Conservation (phyloP, 2,113 vertebrate genomes). For the Pyxicephalus adspersus region DNA sequence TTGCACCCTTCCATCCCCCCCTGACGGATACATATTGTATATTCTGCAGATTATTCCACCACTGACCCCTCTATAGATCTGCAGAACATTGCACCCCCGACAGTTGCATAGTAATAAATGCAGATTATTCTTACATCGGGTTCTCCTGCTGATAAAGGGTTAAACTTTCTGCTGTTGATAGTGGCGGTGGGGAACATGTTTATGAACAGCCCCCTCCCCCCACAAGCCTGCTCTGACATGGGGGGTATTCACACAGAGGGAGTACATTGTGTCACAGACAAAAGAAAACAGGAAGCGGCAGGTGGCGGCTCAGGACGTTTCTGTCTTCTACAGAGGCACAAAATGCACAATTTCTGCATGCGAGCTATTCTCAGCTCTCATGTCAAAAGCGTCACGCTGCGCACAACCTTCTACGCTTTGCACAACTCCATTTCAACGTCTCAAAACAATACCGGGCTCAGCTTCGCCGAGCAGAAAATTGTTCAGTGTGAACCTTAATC, state of each 20-base stretch:
- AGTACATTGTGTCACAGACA: slow-evolving; percentile 6
- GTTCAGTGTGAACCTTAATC: background rate
- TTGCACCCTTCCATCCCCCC: too few relatives aligned
- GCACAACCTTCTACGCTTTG: too few relatives aligned
- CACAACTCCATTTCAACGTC: background rate
- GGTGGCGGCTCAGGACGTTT: background rate
- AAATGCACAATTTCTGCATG: background rate
- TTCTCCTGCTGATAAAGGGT: too few relatives aligned
- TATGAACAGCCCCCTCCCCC: background rate
- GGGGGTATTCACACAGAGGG: background rate
- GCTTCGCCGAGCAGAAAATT: too few relatives aligned
- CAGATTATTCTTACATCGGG: too few relatives aligned
- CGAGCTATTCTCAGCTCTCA: background rate
- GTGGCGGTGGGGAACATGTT: background rate
- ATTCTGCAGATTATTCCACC: too few relatives aligned
- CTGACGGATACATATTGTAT: too few relatives aligned
- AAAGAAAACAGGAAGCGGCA: background rate
- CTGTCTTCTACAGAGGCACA: background rate
- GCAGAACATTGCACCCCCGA: background rate
- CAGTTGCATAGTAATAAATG: too few relatives aligned
- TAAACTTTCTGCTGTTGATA: background rate
- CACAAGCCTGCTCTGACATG: background rate
- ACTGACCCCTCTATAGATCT: background rate
- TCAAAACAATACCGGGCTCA: background rate
- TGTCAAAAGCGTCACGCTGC: background rate